Base-by-base conservation (phyloP, 2,888 invertebrate species). In the Crematogaster levior region DNA sequence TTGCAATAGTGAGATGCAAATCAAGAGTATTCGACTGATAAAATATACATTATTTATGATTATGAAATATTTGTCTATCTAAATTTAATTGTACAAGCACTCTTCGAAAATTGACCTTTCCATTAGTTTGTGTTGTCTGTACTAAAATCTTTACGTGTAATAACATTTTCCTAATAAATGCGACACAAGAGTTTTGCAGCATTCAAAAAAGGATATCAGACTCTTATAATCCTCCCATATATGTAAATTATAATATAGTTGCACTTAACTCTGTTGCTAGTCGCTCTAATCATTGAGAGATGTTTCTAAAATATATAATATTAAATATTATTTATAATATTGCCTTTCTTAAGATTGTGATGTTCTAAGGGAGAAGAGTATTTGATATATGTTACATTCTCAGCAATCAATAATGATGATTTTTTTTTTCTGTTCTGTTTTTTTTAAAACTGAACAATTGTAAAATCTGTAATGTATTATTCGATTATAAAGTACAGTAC, bases 11-110 rank as follows among this genome's bases (percentile, higher is more conserved):
- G 24, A 77, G 27, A 46, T 65, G 27, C 21, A 53, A 66, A 21
- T 27, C 27, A 73, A 70, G 3, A 58, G 21, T 61, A 80, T 58
- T 56, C 15, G 30, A 74, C 66, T 43, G 12, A 63, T 9, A 53
- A 81, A 30, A 85, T 58, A 48, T 63, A 30, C 53, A 72, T 83
- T 46, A 34, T 60, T 81, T 83, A 53, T 81, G 60, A 81, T 87
- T 81, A 18, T 0, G 4, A 79, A 82, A 40, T 83, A 83, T 61
- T 60, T 80, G 82, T 60, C 5, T 68, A 24, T 21, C 1, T 7
- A 58, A 18, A 58, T 27, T 74, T 30, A 10, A 56, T 53, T 72
- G 18, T 48, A 48, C 7, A 43, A 48, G 18, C 46, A 48, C 24
- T 61, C 6, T 48, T 74, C 0, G 21, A 61, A 21, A 46, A 73